Conservation (phyloP, 2,797 vertebrate species). For the Coregonus suidteri region DNA sequence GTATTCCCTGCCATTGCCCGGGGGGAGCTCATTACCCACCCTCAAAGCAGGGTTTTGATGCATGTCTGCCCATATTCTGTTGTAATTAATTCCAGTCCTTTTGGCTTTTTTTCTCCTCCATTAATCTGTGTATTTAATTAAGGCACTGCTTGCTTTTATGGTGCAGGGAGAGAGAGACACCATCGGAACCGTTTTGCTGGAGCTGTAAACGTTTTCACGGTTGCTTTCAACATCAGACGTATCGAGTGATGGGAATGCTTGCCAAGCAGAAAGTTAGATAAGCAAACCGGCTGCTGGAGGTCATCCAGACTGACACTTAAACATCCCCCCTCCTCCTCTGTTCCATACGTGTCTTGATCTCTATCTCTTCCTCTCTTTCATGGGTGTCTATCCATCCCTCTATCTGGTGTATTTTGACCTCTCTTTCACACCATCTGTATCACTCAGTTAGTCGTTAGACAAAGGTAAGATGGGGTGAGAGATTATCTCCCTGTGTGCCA, state of each 20-base stretch:
- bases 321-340: conserved; percentile 6
- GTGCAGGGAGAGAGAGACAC: conserved; percentile 8
- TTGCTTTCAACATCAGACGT: conserved; percentile 4
- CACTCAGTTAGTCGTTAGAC: neutral
- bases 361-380: neutral
- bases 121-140: conserved; percentile 66
- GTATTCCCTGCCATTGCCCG: conserved; percentile 32
- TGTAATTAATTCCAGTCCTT: conserved; percentile 58
- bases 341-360: neutral
- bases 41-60: conserved; percentile 51
- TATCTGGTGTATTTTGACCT: neutral
- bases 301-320: conserved; percentile 2
- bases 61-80: conserved; percentile 45
- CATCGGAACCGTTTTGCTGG: conserved; percentile 5
- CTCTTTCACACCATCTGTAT: neutral
- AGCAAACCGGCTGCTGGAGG: conserved; percentile 17
- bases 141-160: conserved; percentile 40
- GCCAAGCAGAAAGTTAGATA: neutral
- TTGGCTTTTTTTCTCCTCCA: conserved; percentile 44
- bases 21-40: conserved; percentile 57
- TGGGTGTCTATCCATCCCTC: neutral
- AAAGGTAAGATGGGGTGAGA: neutral
- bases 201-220: conserved; percentile 2
- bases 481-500: neutral
- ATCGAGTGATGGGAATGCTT: conserved; percentile 6